These are phyloP conservation scores for Atta texana DNA, from an alignment of 1,140 invertebrate genomes.

Conservation along the genomic window DNA sequence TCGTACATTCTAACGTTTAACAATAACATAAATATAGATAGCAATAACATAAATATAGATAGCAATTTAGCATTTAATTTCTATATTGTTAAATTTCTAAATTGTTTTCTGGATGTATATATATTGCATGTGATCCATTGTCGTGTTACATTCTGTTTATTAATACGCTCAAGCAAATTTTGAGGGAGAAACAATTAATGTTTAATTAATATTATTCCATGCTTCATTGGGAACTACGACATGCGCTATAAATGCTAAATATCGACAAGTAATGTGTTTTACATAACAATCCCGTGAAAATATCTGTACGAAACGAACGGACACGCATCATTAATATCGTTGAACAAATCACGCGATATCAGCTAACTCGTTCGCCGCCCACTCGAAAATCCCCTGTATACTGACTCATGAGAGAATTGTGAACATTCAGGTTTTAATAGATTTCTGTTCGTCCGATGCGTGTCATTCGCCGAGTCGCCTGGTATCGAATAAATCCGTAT, in stretches of 20 bases:
- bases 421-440: slow-evolving; percentile 60
- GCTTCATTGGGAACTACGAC: slow-evolving; percentile 8
- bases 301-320: slow-evolving; percentile 53
- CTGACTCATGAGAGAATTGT: slow-evolving; percentile 58
- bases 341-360: slow-evolving; percentile 58
- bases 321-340: slow-evolving; percentile 61
- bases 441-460: slow-evolving; percentile 55
- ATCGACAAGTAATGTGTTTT: slow-evolving; percentile 58
- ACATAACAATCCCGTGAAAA: slow-evolving; percentile 60
- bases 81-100: background rate
- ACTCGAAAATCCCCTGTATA: slow-evolving; percentile 56
- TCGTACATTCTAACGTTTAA: background rate
- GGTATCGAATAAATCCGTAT: slow-evolving; percentile 42
- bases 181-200: background rate
- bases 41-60: background rate
- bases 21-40: background rate
- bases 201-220: slow-evolving; percentile 17
- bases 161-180: slow-evolving; percentile 20
- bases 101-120: background rate
- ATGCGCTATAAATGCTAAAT: slow-evolving; percentile 51
- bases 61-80: slow-evolving; percentile 22
- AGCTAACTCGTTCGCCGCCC: slow-evolving; percentile 53
- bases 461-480: slow-evolving; percentile 46
- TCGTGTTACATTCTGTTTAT: background rate
- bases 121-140: background rate